These are phyloP conservation scores for Aporophyla lueneburgensis DNA, from an alignment of 2,888 invertebrate genomes.

Conservation along the genomic window DNA sequence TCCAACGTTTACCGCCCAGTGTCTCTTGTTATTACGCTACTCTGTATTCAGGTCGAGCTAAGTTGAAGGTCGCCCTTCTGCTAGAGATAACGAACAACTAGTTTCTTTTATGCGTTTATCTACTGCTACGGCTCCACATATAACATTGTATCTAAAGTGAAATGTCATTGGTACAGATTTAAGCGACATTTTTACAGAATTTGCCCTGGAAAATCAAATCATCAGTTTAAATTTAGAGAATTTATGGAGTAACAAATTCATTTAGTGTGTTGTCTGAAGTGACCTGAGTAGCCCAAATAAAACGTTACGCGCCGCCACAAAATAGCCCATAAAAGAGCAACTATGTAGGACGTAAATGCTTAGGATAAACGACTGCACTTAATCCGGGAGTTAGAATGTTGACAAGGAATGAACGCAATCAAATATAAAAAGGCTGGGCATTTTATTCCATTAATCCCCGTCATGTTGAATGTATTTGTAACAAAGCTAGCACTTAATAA, in stretches of 20 bases:
- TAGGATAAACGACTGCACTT: slow-evolving; percentile 87
- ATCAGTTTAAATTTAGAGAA: slow-evolving; percentile 68
- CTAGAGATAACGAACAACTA: slow-evolving; percentile 85
- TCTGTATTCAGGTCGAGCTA: slow-evolving; percentile 85
- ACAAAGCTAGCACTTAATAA: slow-evolving; percentile 89
- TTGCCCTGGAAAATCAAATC: slow-evolving; percentile 64
- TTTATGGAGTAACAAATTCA: slow-evolving; percentile 71
- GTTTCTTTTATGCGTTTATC: slow-evolving; percentile 77
- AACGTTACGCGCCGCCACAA: slow-evolving; percentile 77
- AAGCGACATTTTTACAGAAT: slow-evolving; percentile 55
- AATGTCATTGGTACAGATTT: slow-evolving; percentile 54
- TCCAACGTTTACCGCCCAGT: slow-evolving; percentile 84
- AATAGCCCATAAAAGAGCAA: slow-evolving; percentile 84
- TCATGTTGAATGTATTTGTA: slow-evolving; percentile 88
- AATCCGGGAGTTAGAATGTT: slow-evolving; percentile 89
- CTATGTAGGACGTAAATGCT: slow-evolving; percentile 84
- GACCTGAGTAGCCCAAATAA: slow-evolving; percentile 81
- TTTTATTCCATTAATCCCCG: slow-evolving; percentile 88
- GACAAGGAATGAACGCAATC: slow-evolving; percentile 86
- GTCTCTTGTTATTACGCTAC: slow-evolving; percentile 87
- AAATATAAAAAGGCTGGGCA: slow-evolving; percentile 83
- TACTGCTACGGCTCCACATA: slow-evolving; percentile 62
- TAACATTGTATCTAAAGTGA: slow-evolving; percentile 62
- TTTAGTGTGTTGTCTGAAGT: slow-evolving; percentile 73
- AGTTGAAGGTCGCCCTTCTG: slow-evolving; percentile 88